phyloP scores from a whole-genome alignment of 2,888 invertebrate species.

The Sturmia bella region DNA sequence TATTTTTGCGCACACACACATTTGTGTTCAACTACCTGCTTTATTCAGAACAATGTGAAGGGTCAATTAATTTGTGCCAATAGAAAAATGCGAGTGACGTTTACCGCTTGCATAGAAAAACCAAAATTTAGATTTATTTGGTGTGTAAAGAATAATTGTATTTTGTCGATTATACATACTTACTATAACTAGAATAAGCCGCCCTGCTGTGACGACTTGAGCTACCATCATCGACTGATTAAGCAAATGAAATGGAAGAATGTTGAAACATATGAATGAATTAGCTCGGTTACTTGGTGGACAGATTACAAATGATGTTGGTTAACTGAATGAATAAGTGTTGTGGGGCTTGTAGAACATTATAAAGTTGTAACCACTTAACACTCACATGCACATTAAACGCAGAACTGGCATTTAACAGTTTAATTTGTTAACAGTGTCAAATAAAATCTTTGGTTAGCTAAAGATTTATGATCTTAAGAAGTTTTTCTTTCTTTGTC shows the following conservation, averaged over 20 bases:
- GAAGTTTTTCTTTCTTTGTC: background rate
- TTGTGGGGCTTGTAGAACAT: slow-evolving; percentile 33
- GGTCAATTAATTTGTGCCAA: slow-evolving; percentile 57
- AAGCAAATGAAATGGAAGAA: slow-evolving; percentile 34
- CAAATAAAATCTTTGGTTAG: slow-evolving; percentile 76
- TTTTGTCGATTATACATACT: slow-evolving; percentile 55
- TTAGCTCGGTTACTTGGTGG: slow-evolving; percentile 47
- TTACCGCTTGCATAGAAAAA: slow-evolving; percentile 43
- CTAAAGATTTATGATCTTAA: slow-evolving; percentile 61
- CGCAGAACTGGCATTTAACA: slow-evolving; percentile 72
- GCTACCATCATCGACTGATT: slow-evolving; percentile 44
- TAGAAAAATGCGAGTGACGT: slow-evolving; percentile 13
- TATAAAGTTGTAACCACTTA: slow-evolving; percentile 68
- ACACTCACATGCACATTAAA: slow-evolving; percentile 27
- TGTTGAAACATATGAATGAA: slow-evolving; percentile 40
- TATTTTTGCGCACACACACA: background rate
- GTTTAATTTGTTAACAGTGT: slow-evolving; percentile 81
- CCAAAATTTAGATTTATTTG: slow-evolving; percentile 51
- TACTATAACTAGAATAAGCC: slow-evolving; percentile 41
- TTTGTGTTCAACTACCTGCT: slow-evolving; percentile 1
- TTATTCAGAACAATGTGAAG: slow-evolving; percentile 63
- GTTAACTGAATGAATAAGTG: slow-evolving; percentile 26
- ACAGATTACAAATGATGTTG: slow-evolving; percentile 70
- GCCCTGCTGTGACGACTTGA: slow-evolving; percentile 62
- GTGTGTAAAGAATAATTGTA: slow-evolving; percentile 44